phyloP scores from a whole-genome alignment of 2,113 vertebrate genomes.

The Scolopax mira region DNA sequence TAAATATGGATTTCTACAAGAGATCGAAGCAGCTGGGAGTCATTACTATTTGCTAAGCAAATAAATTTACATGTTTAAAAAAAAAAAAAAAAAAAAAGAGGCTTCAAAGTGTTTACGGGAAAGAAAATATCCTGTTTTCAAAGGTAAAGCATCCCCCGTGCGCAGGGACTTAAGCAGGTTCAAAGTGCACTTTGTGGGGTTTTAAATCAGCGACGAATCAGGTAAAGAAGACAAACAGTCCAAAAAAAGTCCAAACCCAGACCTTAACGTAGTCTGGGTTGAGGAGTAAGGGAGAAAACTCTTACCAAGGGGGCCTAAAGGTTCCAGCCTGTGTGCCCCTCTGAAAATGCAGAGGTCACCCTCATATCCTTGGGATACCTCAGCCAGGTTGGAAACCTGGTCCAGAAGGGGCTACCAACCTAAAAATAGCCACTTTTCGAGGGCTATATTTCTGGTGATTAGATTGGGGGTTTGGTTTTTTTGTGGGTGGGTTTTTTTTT shows the following conservation, averaged over 20 bases:
- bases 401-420: neutral
- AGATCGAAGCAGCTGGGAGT: slow-evolving; percentile 11
- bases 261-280: neutral
- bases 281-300: neutral
- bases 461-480: neutral
- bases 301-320: neutral
- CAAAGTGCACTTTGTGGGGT: neutral
- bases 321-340: neutral
- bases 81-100: neutral
- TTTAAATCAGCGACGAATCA: neutral
- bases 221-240: neutral
- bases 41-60: slow-evolving; percentile 19
- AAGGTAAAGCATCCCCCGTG: neutral
- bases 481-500: neutral
- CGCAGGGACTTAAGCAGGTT: neutral
- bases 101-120: neutral
- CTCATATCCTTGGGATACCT: neutral
- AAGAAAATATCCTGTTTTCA: neutral
- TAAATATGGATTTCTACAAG: neutral
- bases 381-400: neutral
- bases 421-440: neutral
- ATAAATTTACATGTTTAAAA: neutral
- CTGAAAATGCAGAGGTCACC: neutral
- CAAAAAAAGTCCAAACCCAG: neutral
- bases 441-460: slow-evolving; percentile 12